Conservation (phyloP, 2,888 invertebrate species). For the Ectemnius cavifrons region DNA sequence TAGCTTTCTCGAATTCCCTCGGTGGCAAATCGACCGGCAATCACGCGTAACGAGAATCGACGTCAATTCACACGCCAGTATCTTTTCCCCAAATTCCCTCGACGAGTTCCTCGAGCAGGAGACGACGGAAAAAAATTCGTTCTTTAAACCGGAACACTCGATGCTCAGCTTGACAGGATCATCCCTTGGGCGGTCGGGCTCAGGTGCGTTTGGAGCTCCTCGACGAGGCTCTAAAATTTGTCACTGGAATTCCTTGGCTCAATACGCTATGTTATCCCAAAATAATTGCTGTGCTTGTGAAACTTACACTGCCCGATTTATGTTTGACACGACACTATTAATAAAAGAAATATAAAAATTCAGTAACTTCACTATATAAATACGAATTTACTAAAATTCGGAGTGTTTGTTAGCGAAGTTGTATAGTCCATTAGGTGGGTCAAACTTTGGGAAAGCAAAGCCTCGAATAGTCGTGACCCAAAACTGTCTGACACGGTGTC, state of each 20-base stretch:
- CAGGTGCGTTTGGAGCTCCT: constrained; percentile 54
- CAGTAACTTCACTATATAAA: not conserved
- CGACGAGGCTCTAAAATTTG: constrained; percentile 53
- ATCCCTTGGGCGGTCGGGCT: constrained; percentile 39
- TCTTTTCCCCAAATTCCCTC: constrained; percentile 34
- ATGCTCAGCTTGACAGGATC: constrained; percentile 19
- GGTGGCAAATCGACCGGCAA: no score
- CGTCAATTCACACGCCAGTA: constrained; percentile 26
- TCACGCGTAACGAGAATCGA: constrained; percentile 8
- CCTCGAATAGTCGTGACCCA: not conserved
- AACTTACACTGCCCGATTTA: not conserved
- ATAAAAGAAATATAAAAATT: not conserved
- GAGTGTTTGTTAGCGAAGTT: no score
- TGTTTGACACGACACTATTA: not conserved
- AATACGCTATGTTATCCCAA: not conserved
- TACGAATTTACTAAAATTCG: not conserved
- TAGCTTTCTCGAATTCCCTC: no score
- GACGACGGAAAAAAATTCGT: constrained; percentile 25
- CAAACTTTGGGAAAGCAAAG: not conserved
- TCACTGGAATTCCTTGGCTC: constrained; percentile 25
- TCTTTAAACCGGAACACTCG: constrained; percentile 38
- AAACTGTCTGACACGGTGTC: no score
- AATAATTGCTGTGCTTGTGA: not conserved
- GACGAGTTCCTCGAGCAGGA: not conserved
- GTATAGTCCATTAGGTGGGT: no score